Base-by-base conservation (phyloP, 1,140 invertebrate genomes). In the Dendroctonus valens region DNA sequence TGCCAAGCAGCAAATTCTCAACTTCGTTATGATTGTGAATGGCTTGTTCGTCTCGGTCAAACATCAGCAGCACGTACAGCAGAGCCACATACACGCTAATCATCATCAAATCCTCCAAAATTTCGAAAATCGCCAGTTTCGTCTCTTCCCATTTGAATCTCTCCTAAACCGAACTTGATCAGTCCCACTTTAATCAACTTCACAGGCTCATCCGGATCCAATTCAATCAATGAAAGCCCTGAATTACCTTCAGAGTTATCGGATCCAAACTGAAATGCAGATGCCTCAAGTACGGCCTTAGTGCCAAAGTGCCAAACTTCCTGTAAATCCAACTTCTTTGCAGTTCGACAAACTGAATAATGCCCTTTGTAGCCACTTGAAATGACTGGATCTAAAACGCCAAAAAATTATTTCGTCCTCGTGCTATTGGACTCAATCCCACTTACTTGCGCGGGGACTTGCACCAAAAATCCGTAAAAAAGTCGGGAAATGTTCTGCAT, bases 261-360 rank as follows among this genome's bases (percentile, higher is more conserved):
- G 49, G 15, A 38, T 67, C 60, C 46, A 75, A 11, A 6, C 62
- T 61, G 61, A 48, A 59, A 54, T 75, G 74, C 11, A 73, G 46
- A 48, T 74, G 70, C 39, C 51, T 51, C 8, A 73, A 70, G 58
- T 72, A 73, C 0, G 72, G 70, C 54, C 74, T 68, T 7, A 75
- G 48, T 41, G 46, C 40, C 14, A 63, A 26, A 3, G 51, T 37
- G 38, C 74, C 74, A 60, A 68, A 71, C 12, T 54, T 59, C 38
- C 58, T 71, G 42, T 68, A 71, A 9, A 71, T 40, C 11, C 46
- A 59, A 7, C 9, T 15, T 48, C 67, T 52, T 51, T 71, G 69
- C 5, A 58, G 9, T 42, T 71, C 67, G 9, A 71, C 51, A 41
- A 48, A 64, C 12, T 52, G 12, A 39, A 62, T 55, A 12, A 69